phyloP scores from a whole-genome alignment of 1,140 invertebrate genomes.

The Ectropis grisescens region DNA sequence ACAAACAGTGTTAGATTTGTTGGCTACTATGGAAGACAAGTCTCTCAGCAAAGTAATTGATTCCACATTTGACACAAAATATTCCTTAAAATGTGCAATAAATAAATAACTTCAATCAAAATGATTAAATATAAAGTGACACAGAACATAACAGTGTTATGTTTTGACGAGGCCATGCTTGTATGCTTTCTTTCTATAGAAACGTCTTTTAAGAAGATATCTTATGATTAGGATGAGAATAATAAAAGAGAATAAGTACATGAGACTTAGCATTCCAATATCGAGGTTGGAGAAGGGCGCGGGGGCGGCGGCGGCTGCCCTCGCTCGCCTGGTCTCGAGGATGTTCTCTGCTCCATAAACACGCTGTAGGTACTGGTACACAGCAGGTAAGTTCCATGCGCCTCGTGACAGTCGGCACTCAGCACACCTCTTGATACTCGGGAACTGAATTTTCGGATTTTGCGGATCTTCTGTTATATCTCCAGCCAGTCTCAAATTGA shows the following conservation, averaged over 20 bases:
- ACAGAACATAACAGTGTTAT: constrained; percentile 29
- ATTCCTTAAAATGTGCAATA: too few species aligned
- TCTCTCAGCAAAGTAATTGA: too few species aligned
- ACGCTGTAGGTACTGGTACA: constrained; percentile 81
- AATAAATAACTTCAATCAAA: too few species aligned
- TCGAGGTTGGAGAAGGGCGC: constrained; percentile 54
- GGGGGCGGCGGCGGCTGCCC: constrained; percentile 17
- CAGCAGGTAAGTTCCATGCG: constrained; percentile 78
- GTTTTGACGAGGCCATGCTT: constrained; percentile 76
- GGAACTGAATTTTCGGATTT: constrained; percentile 94
- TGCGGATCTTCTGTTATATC: constrained; percentile 92
- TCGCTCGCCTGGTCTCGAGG: constrained; percentile 38
- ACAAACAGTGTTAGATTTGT: too few species aligned
- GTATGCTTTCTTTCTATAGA: constrained; percentile 78
- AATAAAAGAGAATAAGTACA: constrained; percentile 67
- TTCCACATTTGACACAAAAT: too few species aligned
- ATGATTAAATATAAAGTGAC: too few species aligned
- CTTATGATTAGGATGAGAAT: constrained; percentile 79
- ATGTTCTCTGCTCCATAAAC: constrained; percentile 78
- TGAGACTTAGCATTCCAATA: constrained; percentile 60
- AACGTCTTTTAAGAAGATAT: constrained; percentile 78
- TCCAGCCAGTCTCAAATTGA: constrained; percentile 88
- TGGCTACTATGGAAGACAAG: too few species aligned
- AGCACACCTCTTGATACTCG: constrained; percentile 77
- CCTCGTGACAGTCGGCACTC: constrained; percentile 74